A percentile compares a stretch with the other conserved stretches of the same genome.
phyloP scores from a whole-genome alignment of 2,113 vertebrate species.

The Numenius arquata region DNA sequence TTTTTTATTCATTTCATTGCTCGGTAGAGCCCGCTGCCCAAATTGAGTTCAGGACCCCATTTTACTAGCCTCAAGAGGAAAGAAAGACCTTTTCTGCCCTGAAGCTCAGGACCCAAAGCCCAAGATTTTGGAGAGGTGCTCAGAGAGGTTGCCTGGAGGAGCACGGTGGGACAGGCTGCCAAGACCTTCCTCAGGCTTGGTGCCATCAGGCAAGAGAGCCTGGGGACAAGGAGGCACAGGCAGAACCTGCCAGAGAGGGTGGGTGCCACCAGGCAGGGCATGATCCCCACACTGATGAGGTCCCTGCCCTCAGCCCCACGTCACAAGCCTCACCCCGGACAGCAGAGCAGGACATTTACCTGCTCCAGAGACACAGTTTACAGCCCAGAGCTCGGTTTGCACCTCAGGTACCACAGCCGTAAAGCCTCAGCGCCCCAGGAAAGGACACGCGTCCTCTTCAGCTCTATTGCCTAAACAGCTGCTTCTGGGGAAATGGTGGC shows the following conservation, averaged over 20 bases:
- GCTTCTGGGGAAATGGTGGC: accelerated
- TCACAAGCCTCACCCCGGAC: accelerated
- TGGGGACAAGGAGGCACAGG: not conserved
- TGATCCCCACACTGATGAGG: accelerated
- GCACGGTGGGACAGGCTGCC: accelerated
- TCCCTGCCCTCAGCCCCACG: accelerated
- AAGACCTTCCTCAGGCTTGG: not conserved
- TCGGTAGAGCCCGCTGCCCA: not conserved
- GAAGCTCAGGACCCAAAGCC: not conserved
- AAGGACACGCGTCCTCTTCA: accelerated
- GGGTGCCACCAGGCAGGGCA: accelerated
- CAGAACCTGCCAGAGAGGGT: not conserved
- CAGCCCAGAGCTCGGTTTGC: not conserved
- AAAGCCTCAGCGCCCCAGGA: accelerated
- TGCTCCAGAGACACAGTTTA: accelerated
- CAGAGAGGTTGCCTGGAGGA: not conserved
- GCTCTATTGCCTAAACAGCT: not conserved
- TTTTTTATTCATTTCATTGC: not conserved
- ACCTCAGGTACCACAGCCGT: accelerated
- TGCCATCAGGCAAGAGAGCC: not conserved
- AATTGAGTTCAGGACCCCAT: not conserved
- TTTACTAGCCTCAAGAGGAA: not conserved
- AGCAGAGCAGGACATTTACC: not conserved
- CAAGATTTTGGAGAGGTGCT: not conserved
- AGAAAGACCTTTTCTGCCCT: not conserved